Evolutionary conservation across 1,140 invertebrate species (phyloP), one percentile per base, ranked within the genome.

Genomic region (Linepithema humile): DNA sequence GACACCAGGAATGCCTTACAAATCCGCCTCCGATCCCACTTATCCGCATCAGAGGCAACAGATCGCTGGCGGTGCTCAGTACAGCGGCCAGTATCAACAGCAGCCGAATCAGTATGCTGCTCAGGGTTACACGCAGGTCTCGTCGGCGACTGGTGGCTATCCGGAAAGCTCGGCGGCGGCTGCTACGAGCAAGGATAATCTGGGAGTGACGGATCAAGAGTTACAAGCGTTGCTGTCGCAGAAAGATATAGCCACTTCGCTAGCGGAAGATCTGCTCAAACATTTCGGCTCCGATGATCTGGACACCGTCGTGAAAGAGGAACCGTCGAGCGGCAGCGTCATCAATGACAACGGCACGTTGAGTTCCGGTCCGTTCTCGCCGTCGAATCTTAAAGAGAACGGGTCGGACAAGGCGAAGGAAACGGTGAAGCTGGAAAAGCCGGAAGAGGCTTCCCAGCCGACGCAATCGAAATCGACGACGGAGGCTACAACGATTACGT

Each of bases 201-300:
- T 94, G 35, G 95, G 95, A 62, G 95, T 95, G 0, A 95, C 95
- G 74, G 97, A 97, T 88, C 96, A 97, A 89, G 97, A 97, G 85
- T 91, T 97, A 1, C 96, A 97, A 84, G 96, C 96, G 59, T 92
- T 97, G 7, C 91, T 97, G 0, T 96, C 96, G 0, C 96, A 97
- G 88, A 97, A 97, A 87, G 97, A 97, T 89, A 96, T 96, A 82
- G 96, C 97, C 0, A 97, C 97, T 17, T 97, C 97, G 17, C 94
- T 98, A 59, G 97, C 97, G 48, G 98, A 98, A 92, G 97, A 98
- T 93, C 92, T 98, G 43, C 93, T 98, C 50, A 97, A 98, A 91
- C 97, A 97, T 82, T 97, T 98, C 90, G 96, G 96, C 1, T 96
- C 96, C 10, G 96, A 96, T 15, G 96, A 96, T 53, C 92, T 96